Conservation (phyloP, 2,113 vertebrate species). For the Microcebus ravelobensis region DNA sequence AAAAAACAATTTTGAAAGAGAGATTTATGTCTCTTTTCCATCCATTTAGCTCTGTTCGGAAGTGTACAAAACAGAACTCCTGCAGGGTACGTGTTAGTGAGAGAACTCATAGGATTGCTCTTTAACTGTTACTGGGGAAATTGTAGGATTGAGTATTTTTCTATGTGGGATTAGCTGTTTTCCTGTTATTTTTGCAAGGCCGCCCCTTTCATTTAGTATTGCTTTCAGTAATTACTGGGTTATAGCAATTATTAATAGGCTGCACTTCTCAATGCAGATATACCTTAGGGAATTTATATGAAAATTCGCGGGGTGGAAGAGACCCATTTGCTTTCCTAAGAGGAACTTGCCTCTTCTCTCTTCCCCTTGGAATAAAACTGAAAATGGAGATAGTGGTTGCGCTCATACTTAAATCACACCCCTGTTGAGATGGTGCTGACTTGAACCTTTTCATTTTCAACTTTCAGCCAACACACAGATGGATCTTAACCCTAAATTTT, state of each 20-base stretch:
- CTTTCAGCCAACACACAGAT: not conserved
- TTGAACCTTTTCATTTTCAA: not conserved
- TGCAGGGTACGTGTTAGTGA: too few relatives aligned
- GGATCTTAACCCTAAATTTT: not conserved
- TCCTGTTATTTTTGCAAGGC: too few relatives aligned
- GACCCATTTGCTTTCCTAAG: not conserved
- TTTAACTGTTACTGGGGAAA: too few relatives aligned
- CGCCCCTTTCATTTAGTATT: not conserved
- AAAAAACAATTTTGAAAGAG: too few relatives aligned
- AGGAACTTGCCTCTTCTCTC: not conserved
- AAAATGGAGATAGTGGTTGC: fast-evolving
- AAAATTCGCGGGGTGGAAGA: not conserved
- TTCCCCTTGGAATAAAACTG: not conserved
- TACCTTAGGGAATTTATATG: not conserved
- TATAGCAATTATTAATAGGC: not conserved
- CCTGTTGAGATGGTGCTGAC: not conserved
- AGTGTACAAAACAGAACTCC: too few relatives aligned
- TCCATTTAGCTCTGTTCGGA: too few relatives aligned
- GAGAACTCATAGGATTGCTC: too few relatives aligned
- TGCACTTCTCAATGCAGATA: not conserved
- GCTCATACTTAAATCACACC: not conserved
- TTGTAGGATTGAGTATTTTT: too few relatives aligned
- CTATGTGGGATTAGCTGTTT: too few relatives aligned
- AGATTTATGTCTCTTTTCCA: too few relatives aligned
- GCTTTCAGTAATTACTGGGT: not conserved